Percentiles rank a stretch among this genome's conserved stretches.
These are phyloP conservation scores for Eupsilia transversa DNA, from an alignment of 2,888 invertebrate species.

Conservation along the genomic window DNA sequence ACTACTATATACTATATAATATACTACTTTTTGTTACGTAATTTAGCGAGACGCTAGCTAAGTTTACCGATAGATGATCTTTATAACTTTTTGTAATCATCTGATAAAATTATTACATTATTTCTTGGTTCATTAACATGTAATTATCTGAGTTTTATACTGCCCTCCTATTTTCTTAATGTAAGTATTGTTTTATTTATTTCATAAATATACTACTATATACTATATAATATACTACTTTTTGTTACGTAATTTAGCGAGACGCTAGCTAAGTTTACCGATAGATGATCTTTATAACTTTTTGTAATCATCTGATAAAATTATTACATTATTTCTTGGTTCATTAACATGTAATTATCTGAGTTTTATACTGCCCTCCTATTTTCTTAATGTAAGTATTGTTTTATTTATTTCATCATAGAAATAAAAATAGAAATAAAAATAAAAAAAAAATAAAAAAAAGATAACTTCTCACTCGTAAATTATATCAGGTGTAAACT, in stretches of 20 bases:
- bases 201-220: no score
- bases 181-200: no score
- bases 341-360: background rate
- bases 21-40: conserved; percentile 8
- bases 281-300: background rate
- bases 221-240: no score
- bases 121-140: background rate
- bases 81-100: background rate
- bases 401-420: background rate
- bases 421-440: no score
- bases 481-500: background rate
- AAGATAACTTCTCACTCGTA: background rate
- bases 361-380: background rate
- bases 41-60: background rate
- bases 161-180: no score
- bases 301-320: background rate
- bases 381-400: background rate
- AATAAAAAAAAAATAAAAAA: no score
- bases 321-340: background rate
- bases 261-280: background rate
- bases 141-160: no score
- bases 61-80: background rate
- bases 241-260: background rate
- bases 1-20: no score
- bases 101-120: background rate